Evolutionary conservation across 2,888 invertebrate genomes (phyloP).

Genomic region (Noctua janthina): DNA sequence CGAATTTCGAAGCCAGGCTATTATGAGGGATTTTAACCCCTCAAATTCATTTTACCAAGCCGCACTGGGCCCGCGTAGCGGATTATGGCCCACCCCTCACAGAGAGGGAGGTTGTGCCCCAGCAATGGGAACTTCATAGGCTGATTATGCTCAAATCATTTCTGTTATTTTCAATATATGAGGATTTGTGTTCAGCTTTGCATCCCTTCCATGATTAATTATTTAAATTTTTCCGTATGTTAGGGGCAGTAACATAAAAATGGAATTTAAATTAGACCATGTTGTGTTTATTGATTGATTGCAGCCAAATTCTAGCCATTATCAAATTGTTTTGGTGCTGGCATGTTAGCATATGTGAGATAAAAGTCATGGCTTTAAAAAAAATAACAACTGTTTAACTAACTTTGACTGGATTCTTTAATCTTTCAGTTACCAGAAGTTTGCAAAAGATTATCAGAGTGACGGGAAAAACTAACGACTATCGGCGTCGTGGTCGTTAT

Average conservation of each 20-base stretch:
- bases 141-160: neutral
- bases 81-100: neutral
- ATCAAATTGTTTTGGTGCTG: too few relatives aligned
- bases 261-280: neutral
- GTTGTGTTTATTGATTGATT: neutral
- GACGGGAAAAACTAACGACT: neutral
- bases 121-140: neutral
- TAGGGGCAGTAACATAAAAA: too few relatives aligned
- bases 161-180: neutral
- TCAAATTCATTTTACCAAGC: neutral
- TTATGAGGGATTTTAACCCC: neutral
- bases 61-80: neutral
- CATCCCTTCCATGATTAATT: neutral
- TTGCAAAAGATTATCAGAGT: neutral
- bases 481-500: too few relatives aligned
- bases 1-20: neutral
- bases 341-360: neutral
- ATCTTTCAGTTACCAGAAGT: neutral
- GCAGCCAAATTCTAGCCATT: neutral
- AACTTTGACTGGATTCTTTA: neutral
- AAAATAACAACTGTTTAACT: neutral
- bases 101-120: neutral
- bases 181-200: neutral
- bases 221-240: neutral
- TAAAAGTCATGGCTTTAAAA: too few relatives aligned